A percentile compares a stretch with the other conserved stretches of the same genome.
Conservation (phyloP, 2,797 vertebrate species). For the Pempheris klunzingeri region DNA sequence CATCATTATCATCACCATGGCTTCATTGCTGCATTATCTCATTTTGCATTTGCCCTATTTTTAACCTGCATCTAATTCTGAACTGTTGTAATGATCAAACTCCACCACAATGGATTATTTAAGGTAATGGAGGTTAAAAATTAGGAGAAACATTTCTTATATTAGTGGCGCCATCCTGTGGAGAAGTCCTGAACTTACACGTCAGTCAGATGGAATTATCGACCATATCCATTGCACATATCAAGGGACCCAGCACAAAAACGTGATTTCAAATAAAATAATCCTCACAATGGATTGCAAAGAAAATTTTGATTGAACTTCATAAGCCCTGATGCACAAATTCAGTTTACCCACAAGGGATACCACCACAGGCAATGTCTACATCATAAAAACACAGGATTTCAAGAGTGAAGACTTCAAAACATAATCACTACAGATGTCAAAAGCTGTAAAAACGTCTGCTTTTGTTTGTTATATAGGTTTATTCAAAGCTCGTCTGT, state of each 20-base stretch:
- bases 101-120: not conserved
- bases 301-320: not conserved
- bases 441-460: not conserved
- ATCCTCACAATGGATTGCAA: not conserved
- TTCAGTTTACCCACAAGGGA: not conserved
- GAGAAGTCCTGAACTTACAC: slow-evolving; percentile 10
- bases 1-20: not conserved
- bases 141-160: slow-evolving; percentile 15
- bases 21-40: not conserved
- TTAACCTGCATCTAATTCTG: not conserved
- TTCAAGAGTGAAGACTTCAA: not conserved
- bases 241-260: not conserved
- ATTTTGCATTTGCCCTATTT: not conserved
- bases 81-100: not conserved
- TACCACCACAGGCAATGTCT: not conserved
- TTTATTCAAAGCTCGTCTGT: not conserved
- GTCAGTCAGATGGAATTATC: not conserved
- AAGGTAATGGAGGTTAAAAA: not conserved
- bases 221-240: not conserved
- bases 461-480: not conserved
- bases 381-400: not conserved
- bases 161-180: slow-evolving; percentile 67
- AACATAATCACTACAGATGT: not conserved
- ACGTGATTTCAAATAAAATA: not conserved
- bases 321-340: not conserved